A percentile compares a stretch with the other conserved stretches of the same genome.
These are phyloP conservation scores for Leptinotarsa haldemani DNA, from an alignment of 2,888 invertebrate species.

Conservation along the genomic window DNA sequence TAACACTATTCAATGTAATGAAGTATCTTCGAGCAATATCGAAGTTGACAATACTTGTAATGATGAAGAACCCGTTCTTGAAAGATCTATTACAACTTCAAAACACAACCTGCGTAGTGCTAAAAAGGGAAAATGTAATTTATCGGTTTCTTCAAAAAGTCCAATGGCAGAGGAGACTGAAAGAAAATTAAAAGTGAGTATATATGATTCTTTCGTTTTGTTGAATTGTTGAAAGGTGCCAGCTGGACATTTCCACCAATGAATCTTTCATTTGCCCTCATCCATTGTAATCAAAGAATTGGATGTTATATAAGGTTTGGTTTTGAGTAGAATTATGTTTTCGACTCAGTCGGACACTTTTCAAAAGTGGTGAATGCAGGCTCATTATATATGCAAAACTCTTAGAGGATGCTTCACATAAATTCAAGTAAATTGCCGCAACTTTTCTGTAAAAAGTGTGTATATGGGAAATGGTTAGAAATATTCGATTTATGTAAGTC, in stretches of 20 bases:
- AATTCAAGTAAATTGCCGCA: no score
- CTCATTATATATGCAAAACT: no score
- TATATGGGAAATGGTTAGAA: no score
- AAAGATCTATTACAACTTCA: slow-evolving; percentile 22
- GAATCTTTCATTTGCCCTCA: no score
- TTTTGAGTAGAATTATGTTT: no score
- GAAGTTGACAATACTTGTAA: slow-evolving; percentile 56
- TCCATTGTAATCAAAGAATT: no score
- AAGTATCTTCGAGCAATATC: slow-evolving; percentile 74
- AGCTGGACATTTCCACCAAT: not conserved
- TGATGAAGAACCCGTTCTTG: slow-evolving; percentile 36
- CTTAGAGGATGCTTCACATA: no score
- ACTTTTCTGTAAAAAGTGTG: no score
- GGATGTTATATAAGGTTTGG: no score
- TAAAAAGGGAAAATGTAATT: slow-evolving; percentile 42
- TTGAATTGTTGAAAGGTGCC: not conserved
- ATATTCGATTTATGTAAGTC: no score
- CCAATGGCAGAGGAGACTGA: slow-evolving; percentile 34
- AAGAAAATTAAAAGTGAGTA: slow-evolving; percentile 35
- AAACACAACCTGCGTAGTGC: slow-evolving; percentile 43
- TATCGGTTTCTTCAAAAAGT: not conserved
- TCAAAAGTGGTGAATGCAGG: no score
- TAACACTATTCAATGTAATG: slow-evolving; percentile 74
- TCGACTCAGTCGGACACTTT: no score
- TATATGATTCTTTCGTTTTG: not conserved